Evolutionary conservation across 2,113 vertebrate genomes (phyloP).

Genomic region (Muscicapa adusta): DNA sequence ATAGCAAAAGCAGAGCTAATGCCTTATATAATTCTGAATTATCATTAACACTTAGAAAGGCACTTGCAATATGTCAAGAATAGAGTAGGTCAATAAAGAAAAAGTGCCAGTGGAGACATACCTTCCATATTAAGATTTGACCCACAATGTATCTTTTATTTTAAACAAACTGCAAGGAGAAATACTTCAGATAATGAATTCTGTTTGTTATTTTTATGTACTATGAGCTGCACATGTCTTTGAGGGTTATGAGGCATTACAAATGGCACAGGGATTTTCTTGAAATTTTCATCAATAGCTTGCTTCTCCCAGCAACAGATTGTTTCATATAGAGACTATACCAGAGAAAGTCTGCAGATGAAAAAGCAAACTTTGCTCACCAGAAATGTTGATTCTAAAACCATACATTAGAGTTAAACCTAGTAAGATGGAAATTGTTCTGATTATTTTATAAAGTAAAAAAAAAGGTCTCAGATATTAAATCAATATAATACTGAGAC

Average conservation of each 20-base stretch:
- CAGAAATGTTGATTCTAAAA: neutral
- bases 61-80: neutral
- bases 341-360: neutral
- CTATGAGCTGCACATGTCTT: neutral
- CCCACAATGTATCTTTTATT: neutral
- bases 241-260: neutral
- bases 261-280: neutral
- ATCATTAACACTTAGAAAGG: neutral
- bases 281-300: constrained; percentile 2
- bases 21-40: neutral
- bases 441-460: neutral
- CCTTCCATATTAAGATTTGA: neutral
- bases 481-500: neutral
- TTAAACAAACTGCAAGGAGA: neutral
- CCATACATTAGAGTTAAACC: neutral
- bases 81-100: neutral
- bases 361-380: neutral
- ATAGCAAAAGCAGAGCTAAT: neutral
- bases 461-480: neutral
- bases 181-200: neutral
- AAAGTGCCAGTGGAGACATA: neutral
- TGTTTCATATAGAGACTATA: neutral
- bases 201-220: neutral
- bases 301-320: neutral
- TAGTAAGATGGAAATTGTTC: neutral